Conservation (phyloP, 1,140 invertebrate genomes). For the Pararge aegeria region DNA sequence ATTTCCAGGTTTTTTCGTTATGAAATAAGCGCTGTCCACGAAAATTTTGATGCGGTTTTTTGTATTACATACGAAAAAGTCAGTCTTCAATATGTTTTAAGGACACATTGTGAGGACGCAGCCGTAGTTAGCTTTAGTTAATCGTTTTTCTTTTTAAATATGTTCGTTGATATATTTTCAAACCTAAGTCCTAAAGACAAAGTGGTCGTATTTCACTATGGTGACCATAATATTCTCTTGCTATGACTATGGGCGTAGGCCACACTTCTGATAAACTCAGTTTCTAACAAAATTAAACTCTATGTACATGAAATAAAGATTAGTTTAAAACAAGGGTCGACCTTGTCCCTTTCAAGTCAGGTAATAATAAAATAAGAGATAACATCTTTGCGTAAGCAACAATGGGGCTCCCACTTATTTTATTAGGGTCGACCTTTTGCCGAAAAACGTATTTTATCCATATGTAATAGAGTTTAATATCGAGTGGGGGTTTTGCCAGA, state of each 20-base stretch:
- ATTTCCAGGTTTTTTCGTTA: too few species aligned
- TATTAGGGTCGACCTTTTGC: slow-evolving; percentile 46
- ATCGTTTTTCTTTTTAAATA: too few species aligned
- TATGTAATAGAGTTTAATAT: slow-evolving; percentile 33
- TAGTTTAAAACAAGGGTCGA: slow-evolving; percentile 23
- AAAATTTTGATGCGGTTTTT: too few species aligned
- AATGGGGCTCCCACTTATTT: slow-evolving; percentile 69
- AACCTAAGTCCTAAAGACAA: slow-evolving; percentile 24
- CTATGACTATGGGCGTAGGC: slow-evolving; percentile 17
- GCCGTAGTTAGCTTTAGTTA: too few species aligned
- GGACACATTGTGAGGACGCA: too few species aligned
- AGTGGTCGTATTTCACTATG: slow-evolving; percentile 28
- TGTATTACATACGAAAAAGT: too few species aligned
- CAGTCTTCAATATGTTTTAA: too few species aligned
- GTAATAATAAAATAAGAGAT: slow-evolving; percentile 76
- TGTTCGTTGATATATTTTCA: too few species aligned
- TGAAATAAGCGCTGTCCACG: too few species aligned
- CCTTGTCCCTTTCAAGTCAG: slow-evolving; percentile 54
- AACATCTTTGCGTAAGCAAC: slow-evolving; percentile 73
- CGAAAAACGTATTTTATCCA: slow-evolving; percentile 39
- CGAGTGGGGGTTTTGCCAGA: slow-evolving; percentile 16
- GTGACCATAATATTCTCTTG: slow-evolving; percentile 36
- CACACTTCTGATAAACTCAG: slow-evolving; percentile 21
- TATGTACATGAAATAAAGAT: slow-evolving; percentile 24
- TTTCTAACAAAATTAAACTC: slow-evolving; percentile 22